Base-by-base conservation (phyloP, 1,140 invertebrate genomes). In the Drosophila melanica region DNA sequence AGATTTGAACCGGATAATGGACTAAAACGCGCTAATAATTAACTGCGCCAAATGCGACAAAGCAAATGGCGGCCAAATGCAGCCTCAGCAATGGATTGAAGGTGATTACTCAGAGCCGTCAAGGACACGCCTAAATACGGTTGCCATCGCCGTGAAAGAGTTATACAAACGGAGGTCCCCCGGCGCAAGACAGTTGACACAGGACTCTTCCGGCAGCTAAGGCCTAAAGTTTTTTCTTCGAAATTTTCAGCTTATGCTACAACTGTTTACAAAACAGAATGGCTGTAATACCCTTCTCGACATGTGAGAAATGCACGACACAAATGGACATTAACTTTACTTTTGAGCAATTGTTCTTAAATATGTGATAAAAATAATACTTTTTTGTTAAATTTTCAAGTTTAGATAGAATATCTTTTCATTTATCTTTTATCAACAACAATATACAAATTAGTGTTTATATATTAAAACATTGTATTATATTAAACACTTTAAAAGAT, bases 1-100 rank as follows among this genome's bases (percentile, higher is more conserved):
- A 66, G 75, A 75, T 75, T 67, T 58, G 51, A 62, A 50, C 45
- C 30, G 71, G 82, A 87, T 87, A 87, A 87, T 87, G 84, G 84
- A 87, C 79, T 87, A 79, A 89, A 87, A 87, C 62, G 82, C 67
- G 50, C 71, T 75, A 89, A 87, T 87, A 87, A 87, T 87, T 87
- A 87, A 87, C 82, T 81, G 76, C 55, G 70, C 30, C 79, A 72
- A 72, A 82, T 78, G 79, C 65, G 69, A 64, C 39, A 37, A 37
- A 47, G 18, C 1, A 33, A 48, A n/a, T 20, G 41, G 18, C 18
- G 44, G 18, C 20, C 18, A 58, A 27, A 42, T 4, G 14, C 41
- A 30, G 39, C 12, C 11, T 16, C n/a, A 8, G 45, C 8, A 20
- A 4, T 23, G 20, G 20, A 7, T 7, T 45, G 47, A 11, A 51